Conservation (phyloP, 2,888 invertebrate species). For the Adelphocoris suturalis region DNA sequence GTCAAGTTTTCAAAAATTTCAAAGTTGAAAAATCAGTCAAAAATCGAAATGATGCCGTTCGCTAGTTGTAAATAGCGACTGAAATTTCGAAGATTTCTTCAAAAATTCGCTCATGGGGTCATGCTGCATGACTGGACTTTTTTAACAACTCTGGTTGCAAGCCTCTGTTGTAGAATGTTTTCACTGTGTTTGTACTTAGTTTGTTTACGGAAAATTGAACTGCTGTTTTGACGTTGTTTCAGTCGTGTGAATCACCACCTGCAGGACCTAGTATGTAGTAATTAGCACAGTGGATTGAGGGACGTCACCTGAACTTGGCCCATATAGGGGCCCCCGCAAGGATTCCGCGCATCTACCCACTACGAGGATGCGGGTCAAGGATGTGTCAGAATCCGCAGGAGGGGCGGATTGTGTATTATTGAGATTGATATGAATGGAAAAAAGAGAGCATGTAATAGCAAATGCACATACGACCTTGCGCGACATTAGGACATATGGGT, state of each 20-base stretch:
- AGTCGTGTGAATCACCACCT: background rate
- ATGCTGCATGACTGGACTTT: too few relatives aligned
- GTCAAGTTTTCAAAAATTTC: too few relatives aligned
- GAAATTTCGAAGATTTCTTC: too few relatives aligned
- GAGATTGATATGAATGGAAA: slow-evolving; percentile 8
- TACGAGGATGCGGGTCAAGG: slow-evolving; percentile 48
- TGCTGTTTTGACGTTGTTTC: too few relatives aligned
- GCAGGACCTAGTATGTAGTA: background rate
- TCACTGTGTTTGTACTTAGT: too few relatives aligned
- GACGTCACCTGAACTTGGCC: slow-evolving; percentile 10
- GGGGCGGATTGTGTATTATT: background rate
- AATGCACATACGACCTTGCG: slow-evolving; percentile 37
- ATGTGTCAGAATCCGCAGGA: background rate
- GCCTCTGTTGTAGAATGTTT: too few relatives aligned
- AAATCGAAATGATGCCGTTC: too few relatives aligned
- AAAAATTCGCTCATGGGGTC: too few relatives aligned
- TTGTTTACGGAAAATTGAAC: too few relatives aligned
- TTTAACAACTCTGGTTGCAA: too few relatives aligned
- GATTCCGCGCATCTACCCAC: slow-evolving; percentile 27
- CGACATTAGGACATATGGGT: slow-evolving; percentile 26
- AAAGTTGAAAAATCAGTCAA: too few relatives aligned
- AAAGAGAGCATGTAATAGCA: background rate
- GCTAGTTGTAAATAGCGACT: too few relatives aligned
- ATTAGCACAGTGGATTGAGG: background rate
- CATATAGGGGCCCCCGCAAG: slow-evolving; percentile 34